Base-by-base conservation (phyloP, 2,888 invertebrate genomes). In the Hedychridium roseum region DNA sequence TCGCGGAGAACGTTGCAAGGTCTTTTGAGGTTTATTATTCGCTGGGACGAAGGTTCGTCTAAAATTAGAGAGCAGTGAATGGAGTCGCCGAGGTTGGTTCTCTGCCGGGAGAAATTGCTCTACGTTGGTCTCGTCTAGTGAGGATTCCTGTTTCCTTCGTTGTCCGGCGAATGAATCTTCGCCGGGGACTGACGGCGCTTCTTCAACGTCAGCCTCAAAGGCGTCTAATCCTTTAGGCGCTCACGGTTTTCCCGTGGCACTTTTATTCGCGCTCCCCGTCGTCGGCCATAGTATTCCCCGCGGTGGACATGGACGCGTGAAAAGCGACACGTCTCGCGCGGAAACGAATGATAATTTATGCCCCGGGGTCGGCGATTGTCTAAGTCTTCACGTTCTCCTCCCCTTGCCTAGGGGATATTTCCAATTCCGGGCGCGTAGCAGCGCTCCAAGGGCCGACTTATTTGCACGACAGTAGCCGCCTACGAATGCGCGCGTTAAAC, bases 391-490 rank as follows among this genome's bases (percentile, higher is more conserved):
- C 17, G 32, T 17, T 3, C 3, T 28, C 3, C 11, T 9, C 15
- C 32, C 9, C 14, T 32, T 32, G 32, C 17, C 32, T 5, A 6
- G 5, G 20, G 17, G 32, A 46, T 34, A 54, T 51, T 57, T 50
- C 44, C 52, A 51, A 63, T 62, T 62, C 62, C 54, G 38, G 30
- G 30, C 34, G 50, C 52, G 60, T 60, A 26, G 34, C 23, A 27
- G 31, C 41, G 43, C 38, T 46, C 41, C 43, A 27, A 47, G 51
- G 34, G 38, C 48, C 42, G 43, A 41, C 60, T 60, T 56, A 62
- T 60, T 62, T 56, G 52, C 54, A 53, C 59, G 60, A 56, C 52
- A 50, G 40, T 47, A 32, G 40, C 39, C 43, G 45, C 42, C 40
- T 51, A 49, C 34, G 43, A 41, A 28, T 36, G 42, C 45, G 44